Evolutionary conservation across 2,797 vertebrate species (phyloP), one percentile per base, ranked within the genome.

Genomic region (Poeciliopsis presidionis): DNA sequence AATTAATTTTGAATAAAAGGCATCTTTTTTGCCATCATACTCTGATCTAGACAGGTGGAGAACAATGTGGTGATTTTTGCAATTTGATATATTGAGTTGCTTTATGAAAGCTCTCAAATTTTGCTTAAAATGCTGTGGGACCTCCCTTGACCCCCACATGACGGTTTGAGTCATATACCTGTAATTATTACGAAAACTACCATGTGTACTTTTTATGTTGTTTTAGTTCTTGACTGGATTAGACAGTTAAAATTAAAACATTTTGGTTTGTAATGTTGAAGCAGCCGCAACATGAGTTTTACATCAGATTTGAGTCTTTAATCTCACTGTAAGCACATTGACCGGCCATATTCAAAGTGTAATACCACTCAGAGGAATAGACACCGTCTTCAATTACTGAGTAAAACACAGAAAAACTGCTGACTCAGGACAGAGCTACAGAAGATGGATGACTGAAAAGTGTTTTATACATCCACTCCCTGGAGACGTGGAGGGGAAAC

Each of bases 401-500:
- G 25, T 47, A 73, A 33, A n/a, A 72, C 45, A 36, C n/a, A 74
- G 76, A 78, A 41, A 51, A 72, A 67, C 57, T 36, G 4, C 69
- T 79, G 73, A 75, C 69, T 39, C 75, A 25, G 36, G 65, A 78
- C 49, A 46, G 5, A n/a, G 36, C n/a, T 74, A 5, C 30, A 51
- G 20, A 77, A 16, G 3, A 12, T 72, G 57, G 2, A 12, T 69
- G 61, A 72, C 43, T 41, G 43, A 72, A 59, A 28, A 49, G 33
- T 12, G 13, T 59, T 59, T 72, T 74, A 20, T 55, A 63, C 65
- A 78, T 28, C 7, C 5, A 55, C 72, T 78, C 30, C 36, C 14
- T 61, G 65, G 72, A 81, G 72, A 79, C 46, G 71, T 59, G 69
- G 53, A n/a, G 53, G 67, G 20, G 36, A 78, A 84, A 83, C 75